Conservation (phyloP, 2,797 vertebrate species). For the Neoniphon sammara region DNA sequence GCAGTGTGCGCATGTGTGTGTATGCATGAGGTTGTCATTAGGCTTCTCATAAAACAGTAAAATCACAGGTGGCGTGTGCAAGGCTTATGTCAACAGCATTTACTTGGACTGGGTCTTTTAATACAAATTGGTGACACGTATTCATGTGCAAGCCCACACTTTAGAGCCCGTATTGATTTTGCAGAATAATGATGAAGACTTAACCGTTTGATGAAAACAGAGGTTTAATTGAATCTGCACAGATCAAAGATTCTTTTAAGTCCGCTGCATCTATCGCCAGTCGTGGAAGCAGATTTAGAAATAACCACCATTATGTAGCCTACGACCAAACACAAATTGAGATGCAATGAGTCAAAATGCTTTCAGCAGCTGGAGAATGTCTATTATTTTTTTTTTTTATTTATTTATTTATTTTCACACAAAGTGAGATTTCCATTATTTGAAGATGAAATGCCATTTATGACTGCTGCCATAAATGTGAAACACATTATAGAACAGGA, state of each 20-base stretch:
- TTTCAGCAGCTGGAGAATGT: background rate
- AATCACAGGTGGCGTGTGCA: background rate
- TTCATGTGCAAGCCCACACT: constrained; percentile 54
- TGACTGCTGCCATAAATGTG: background rate
- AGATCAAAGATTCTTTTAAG: constrained; percentile 25
- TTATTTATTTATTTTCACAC: background rate
- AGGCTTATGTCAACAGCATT: background rate
- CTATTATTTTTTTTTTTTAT: too few species aligned
- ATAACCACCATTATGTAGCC: background rate
- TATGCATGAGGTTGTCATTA: constrained; percentile 29
- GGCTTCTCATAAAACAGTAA: constrained; percentile 45
- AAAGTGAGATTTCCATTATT: too few species aligned
- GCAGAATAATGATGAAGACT: constrained; percentile 47
- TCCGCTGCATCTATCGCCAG: constrained; percentile 7
- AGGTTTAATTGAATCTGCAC: constrained; percentile 51
- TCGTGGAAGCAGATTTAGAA: constrained; percentile 16
- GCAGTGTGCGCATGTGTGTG: constrained; percentile 42
- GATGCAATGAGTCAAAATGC: constrained; percentile 10
- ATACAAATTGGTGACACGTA: constrained; percentile 36
- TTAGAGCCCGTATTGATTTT: constrained; percentile 66
- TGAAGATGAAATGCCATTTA: background rate
- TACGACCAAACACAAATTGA: background rate
- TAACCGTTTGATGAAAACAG: constrained; percentile 52
- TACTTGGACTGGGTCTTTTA: constrained; percentile 41
- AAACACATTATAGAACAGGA: background rate